A percentile compares a stretch with the other conserved stretches of the same genome.
Evolutionary conservation across 2,113 vertebrate species (phyloP).

Genomic region (Pseudonaja textilis): DNA sequence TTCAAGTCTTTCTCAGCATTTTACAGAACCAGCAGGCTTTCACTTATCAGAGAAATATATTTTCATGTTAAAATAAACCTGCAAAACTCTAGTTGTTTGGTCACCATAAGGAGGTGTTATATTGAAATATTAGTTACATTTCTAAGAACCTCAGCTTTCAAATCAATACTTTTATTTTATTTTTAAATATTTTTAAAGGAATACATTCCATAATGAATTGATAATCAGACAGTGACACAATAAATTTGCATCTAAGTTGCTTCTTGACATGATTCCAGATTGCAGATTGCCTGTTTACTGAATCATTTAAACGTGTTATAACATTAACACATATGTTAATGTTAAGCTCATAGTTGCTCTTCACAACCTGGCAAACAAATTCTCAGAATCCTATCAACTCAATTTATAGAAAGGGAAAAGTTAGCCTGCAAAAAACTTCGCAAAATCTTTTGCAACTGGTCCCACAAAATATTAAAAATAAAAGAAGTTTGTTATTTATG

Average conservation of each 20-base stretch:
- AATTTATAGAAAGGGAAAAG: background rate
- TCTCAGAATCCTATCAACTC: background rate
- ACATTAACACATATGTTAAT: background rate
- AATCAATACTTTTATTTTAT: background rate
- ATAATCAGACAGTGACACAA: background rate
- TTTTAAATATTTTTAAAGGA: background rate
- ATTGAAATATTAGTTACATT: conserved; percentile 1
- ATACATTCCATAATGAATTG: background rate
- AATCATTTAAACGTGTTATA: background rate
- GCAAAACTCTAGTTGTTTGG: background rate
- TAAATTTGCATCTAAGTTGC: background rate
- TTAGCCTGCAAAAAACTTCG: background rate
- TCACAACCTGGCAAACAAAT: background rate
- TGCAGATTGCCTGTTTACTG: background rate
- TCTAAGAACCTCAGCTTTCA: background rate
- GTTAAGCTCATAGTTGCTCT: background rate
- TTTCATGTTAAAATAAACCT: background rate
- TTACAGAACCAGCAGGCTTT: background rate
- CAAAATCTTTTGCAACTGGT: background rate
- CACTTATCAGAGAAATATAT: background rate
- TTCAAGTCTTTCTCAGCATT: background rate
- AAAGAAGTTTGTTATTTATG: background rate
- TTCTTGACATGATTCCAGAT: background rate
- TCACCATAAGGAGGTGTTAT: background rate
- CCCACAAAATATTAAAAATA: background rate